Base-by-base conservation (phyloP, 2,888 invertebrate genomes). In the Drosophila peninsularis region DNA sequence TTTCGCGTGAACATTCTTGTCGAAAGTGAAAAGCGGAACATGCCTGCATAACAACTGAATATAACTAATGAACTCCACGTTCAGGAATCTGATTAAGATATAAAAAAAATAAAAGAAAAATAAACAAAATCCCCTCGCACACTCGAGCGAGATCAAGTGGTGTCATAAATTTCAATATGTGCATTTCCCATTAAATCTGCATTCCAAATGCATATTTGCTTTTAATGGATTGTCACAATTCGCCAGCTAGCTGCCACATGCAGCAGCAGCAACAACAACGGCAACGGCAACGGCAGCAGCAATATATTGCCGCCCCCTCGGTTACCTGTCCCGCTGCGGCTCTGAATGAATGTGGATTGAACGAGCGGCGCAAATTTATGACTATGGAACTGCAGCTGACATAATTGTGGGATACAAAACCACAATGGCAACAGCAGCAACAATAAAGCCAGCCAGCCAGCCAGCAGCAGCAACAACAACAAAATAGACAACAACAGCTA, bases 351-450 rank as follows among this genome's bases (percentile, higher is more conserved):
- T 62, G 76, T 63, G 53, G 50, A 56, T 53, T 64, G 63, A 75
- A 82, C 62, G 68, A 71, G 42, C 68, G 60, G 77, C 66, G 74
- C 54, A 75, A 88, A 88, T 88, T 88, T 86, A 88, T 83, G 89
- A 86, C 83, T 83, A 62, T 86, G 87, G 78, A 78, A 78, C 75
- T 82, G 83, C 87, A 83, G 68, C 83, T 83, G 88, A 88, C 82
- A 83, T 83, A 83, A 83, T 83, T 88, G 83, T 83, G 87, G 82
- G 67, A 82, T 80, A 75, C 61, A 67, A 71, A 88, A 79, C 85
- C 85, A 72, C 82, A 86, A 71, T 60, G 50, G 53, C 77, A 69
- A 65, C 60, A 72, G 34, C 74, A 57, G 19, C 62, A 57, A 9
- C 79, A 57, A 24, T 62, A 71, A 11, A 32, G 34, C 19, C 71